Evolutionary conservation across 2,888 invertebrate species (phyloP).

Genomic region (Melanostoma scalare): DNA sequence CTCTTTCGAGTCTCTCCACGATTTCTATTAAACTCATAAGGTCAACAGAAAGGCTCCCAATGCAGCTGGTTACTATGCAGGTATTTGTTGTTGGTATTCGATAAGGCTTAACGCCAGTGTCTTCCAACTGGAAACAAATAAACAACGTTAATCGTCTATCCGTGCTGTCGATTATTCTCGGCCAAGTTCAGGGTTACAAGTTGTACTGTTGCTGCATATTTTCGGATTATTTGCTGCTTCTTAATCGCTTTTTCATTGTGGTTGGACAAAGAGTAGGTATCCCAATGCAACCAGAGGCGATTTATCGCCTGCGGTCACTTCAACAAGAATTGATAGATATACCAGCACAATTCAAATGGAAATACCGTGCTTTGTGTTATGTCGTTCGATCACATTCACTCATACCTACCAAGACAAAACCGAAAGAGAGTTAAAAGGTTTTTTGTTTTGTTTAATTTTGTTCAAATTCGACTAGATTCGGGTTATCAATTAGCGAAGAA

Average conservation of each 20-base stretch:
- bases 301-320: conserved; percentile 39
- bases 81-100: conserved; percentile 2
- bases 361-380: conserved; percentile 4
- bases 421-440: conserved; percentile 24
- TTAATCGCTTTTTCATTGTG: conserved; percentile 49
- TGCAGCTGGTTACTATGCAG: too few relatives aligned
- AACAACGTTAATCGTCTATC: conserved; percentile 6
- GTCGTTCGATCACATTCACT: too few relatives aligned
- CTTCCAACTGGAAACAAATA: conserved; percentile 21
- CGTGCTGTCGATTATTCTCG: conserved; percentile 43
- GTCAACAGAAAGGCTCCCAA: not conserved
- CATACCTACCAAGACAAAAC: not conserved
- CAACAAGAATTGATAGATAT: conserved; percentile 37
- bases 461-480: conserved; percentile 30
- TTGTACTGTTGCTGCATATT: conserved; percentile 4
- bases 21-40: not conserved
- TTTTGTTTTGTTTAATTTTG: conserved; percentile 20
- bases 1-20: not conserved
- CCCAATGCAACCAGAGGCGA: conserved; percentile 32
- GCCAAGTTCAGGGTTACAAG: conserved; percentile 64
- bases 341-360: conserved; percentile 17
- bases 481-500: conserved; percentile 50
- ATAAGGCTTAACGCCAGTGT: not conserved
- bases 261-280: conserved; percentile 36
- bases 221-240: conserved; percentile 31